Evolutionary conservation across 2,797 vertebrate species (phyloP).

Genomic region (Pseudotriccus pelzelni): DNA sequence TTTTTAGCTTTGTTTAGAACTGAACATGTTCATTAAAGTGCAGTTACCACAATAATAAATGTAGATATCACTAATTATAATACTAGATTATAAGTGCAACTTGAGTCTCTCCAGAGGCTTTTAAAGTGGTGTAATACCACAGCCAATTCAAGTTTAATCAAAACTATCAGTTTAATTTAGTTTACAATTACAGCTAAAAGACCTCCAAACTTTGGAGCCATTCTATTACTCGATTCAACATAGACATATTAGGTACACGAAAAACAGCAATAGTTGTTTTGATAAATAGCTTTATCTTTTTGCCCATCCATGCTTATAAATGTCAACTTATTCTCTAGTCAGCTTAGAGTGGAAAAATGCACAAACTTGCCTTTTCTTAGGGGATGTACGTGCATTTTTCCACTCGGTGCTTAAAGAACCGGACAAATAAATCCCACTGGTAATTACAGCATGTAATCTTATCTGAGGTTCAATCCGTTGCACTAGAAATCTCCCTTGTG

Average conservation of each 20-base stretch:
- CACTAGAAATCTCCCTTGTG: slow-evolving; percentile 6
- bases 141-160: slow-evolving; percentile 80
- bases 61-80: slow-evolving; percentile 77
- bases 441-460: slow-evolving; percentile 25
- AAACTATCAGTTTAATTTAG: slow-evolving; percentile 79
- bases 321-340: background rate
- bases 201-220: background rate
- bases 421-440: background rate
- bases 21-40: slow-evolving; percentile 67
- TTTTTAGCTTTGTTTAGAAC: slow-evolving; percentile 66
- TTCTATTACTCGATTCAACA: slow-evolving; percentile 43
- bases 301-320: background rate
- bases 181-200: slow-evolving; percentile 70
- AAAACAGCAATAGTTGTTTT: background rate
- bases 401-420: background rate
- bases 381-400: background rate
- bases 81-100: slow-evolving; percentile 74
- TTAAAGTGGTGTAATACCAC: slow-evolving; percentile 73
- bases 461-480: slow-evolving; percentile 24
- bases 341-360: background rate
- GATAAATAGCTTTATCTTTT: slow-evolving; percentile 18
- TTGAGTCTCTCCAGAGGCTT: slow-evolving; percentile 69
- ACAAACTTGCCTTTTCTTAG: background rate
- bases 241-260: background rate
- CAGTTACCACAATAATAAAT: slow-evolving; percentile 75